phyloP scores from a whole-genome alignment of 2,113 vertebrate genomes.

The Psilopsiagon aurifrons region DNA sequence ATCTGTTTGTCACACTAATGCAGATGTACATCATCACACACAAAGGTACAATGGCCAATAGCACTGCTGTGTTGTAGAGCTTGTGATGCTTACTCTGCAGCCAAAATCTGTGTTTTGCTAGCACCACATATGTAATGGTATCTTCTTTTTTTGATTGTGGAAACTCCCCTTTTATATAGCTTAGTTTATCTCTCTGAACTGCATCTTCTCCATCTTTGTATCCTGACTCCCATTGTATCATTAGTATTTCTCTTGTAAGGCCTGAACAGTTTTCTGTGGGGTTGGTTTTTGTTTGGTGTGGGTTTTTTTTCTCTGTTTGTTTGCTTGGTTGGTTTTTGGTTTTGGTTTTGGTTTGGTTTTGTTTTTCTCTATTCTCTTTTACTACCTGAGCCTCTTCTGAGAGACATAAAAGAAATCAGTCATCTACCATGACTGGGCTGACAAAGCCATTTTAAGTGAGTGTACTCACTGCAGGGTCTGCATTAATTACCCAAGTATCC shows the following conservation, averaged over 20 bases:
- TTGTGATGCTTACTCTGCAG: background rate
- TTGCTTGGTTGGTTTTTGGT: fast-evolving
- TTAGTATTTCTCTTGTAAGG: background rate
- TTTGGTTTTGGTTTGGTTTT: background rate
- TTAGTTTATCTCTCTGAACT: background rate
- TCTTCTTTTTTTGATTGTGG: background rate
- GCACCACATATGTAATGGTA: background rate
- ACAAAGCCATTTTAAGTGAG: background rate
- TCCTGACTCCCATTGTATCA: background rate
- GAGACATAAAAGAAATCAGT: background rate
- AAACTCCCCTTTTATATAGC: background rate
- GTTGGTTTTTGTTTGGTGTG: background rate
- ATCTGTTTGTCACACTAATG: background rate
- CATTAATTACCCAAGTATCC: background rate
- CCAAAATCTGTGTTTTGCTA: background rate
- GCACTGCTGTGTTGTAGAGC: background rate
- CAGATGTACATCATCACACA: background rate
- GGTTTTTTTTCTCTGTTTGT: background rate
- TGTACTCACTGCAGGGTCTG: background rate
- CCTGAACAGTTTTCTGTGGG: background rate
- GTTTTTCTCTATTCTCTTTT: background rate
- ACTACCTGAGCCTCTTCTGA: background rate
- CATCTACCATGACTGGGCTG: background rate
- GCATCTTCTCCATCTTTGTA: background rate
- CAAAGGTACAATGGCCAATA: background rate